Base-by-base conservation (phyloP, 2,113 vertebrate genomes). In the Sula dactylatra region DNA sequence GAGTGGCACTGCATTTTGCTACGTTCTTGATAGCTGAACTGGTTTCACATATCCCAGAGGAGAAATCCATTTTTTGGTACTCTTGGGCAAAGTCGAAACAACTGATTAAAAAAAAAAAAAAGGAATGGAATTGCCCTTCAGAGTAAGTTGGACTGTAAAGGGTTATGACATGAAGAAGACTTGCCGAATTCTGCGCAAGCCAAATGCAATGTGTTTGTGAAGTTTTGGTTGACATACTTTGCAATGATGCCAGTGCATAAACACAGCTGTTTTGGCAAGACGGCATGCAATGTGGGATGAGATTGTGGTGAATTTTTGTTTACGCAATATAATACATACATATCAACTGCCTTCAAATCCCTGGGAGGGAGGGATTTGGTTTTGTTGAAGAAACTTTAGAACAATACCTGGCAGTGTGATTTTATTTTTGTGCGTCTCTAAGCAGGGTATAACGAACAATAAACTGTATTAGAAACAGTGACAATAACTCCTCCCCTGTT, bases 371-470 rank as follows among this genome's bases (percentile, higher is more conserved):
- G 71, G 36, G 62, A 89, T 89, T 91, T 14, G 11, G 12, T 66
- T 83, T 87, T 79, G 77, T 13, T 79, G 73, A 71, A 90, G 59
- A 88, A 62, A 82, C 92, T 94, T 82, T 44, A 92, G 93, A 93
- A 90, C 89, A 89, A 80, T 97, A 83, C 78, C 87, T 94, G 94
- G 89, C 87, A 94, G 49, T 1, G 0, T 52, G 40, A 34, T 89
- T 86, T 74, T 86, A 58, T 86, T 94, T 94, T 88, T 11, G 4
- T 64, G n/a, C 0, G 15, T 91, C 92, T 96, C 89, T 95, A 94
- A 95, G 90, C 96, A 77, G 87, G 80, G n/a, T 80, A 54, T 91
- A 64, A 94, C 83, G 94, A 98, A 97, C 97, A 98, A 97, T 97
- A 85, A 88, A 74, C 86, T 84, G 95, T 86, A 85, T 85, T 96